phyloP scores from a whole-genome alignment of 1,140 invertebrate genomes.

The Danaus melanippus region DNA sequence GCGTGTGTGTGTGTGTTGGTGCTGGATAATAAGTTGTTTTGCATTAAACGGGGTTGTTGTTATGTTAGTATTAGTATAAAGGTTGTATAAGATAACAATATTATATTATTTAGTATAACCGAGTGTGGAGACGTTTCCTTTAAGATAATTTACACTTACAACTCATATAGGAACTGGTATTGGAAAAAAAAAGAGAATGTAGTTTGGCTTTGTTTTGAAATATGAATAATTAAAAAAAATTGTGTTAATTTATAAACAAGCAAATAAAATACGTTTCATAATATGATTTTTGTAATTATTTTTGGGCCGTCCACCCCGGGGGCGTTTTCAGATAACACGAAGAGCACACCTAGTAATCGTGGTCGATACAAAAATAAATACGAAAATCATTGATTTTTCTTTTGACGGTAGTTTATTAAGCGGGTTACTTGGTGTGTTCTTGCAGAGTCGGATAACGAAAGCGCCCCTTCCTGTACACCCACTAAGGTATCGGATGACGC shows the following conservation, averaged over 20 bases:
- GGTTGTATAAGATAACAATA: slow-evolving; percentile 51
- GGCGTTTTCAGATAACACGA: slow-evolving; percentile 48
- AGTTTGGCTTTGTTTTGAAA: slow-evolving; percentile 62
- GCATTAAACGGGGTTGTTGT: slow-evolving; percentile 56
- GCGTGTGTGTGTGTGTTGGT: slow-evolving; percentile 5
- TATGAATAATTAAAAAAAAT: slow-evolving; percentile 27
- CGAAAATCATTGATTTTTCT: slow-evolving; percentile 50
- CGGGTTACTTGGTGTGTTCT: slow-evolving; percentile 73
- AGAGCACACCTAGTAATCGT: slow-evolving; percentile 54
- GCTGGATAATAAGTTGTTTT: slow-evolving; percentile 32
- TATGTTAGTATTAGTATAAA: slow-evolving; percentile 60
- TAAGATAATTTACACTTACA: slow-evolving; percentile 52
- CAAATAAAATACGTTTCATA: slow-evolving; percentile 68
- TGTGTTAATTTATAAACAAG: slow-evolving; percentile 67
- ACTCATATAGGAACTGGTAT: slow-evolving; percentile 51
- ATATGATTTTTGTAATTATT: slow-evolving; percentile 71
- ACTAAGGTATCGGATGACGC: slow-evolving; percentile 57
- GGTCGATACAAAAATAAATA: slow-evolving; percentile 65
- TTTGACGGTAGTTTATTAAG: slow-evolving; percentile 31
- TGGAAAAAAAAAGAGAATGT: slow-evolving; percentile 36
- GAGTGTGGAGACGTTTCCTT: slow-evolving; percentile 50
- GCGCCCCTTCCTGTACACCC: slow-evolving; percentile 74
- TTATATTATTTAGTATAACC: slow-evolving; percentile 51
- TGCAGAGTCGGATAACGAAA: slow-evolving; percentile 82
- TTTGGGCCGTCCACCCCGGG: slow-evolving; percentile 51